Evolutionary conservation across 2,113 vertebrate genomes (phyloP), one percentile per base, ranked within the genome.

Genomic region (Saguinus midas): DNA sequence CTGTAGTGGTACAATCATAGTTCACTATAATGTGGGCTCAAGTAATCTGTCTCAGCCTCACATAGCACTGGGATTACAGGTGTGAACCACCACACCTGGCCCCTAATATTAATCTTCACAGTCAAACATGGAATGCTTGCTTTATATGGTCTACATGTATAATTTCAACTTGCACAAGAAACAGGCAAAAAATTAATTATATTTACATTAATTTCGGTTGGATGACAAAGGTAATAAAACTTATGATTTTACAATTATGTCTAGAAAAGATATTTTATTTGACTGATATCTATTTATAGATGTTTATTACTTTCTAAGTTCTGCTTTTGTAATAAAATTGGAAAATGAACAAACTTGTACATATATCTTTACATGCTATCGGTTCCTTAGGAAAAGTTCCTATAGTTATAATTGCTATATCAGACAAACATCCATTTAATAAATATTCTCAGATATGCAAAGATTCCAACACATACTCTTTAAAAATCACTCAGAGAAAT

Each of bases 141-240:
- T 87, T 76, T 95, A 16, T 48, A 81, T 68, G 45, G 29, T 66
- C 68, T 84, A 87, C 57, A 57, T 86, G 89, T 92, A 79, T 64
- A 90, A 96, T 95, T 93, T 86, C 9, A 95, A 93, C 32, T 68
- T 92, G 8, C 25, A 83, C 29, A 95, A 95, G n/a, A 61, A 93
- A 95, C 1, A 76, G 58, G 37, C 13, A 79, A 87, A 96, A 94
- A 52, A 90, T 87, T 83, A 73, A 81, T 93, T 13, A 85, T 73
- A 91, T 4, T 50, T 88, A 48, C 43, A 58, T 78, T 66, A 81
- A 94, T 83, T 89, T 90, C 58, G 58, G 72, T 61, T 78, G 88
- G 35, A 18, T 96, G 75, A 90, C 27, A 52, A 40, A 92, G 23
- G 23, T 90, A 29, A 94, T 94, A 95, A 95, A 96, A 91, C 52